phyloP scores from a whole-genome alignment of 2,888 invertebrate genomes.

The Lepidochitona cinerea region DNA sequence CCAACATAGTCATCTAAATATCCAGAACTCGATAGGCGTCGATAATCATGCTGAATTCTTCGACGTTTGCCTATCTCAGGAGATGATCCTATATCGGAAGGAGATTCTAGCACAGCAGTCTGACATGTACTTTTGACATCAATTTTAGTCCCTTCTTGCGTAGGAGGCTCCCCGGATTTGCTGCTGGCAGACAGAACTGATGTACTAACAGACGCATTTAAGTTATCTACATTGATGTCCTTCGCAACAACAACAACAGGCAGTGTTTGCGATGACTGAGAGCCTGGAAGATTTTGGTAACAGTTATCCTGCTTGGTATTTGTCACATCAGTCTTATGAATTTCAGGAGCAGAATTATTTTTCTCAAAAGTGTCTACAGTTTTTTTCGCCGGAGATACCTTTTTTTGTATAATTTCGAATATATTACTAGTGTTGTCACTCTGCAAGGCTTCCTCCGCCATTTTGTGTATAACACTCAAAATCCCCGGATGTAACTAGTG shows the following conservation, averaged over 20 bases:
- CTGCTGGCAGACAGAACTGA: not conserved
- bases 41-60: constrained; percentile 67
- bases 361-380: not conserved
- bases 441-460: constrained; percentile 50
- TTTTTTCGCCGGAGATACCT: constrained; percentile 12
- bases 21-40: constrained; percentile 67
- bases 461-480: constrained; percentile 38
- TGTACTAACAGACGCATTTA: not conserved
- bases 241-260: constrained; percentile 24
- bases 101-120: constrained; percentile 38
- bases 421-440: constrained; percentile 42
- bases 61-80: constrained; percentile 62
- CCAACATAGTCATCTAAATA: constrained; percentile 67
- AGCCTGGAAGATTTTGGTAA: constrained; percentile 53
- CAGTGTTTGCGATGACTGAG: constrained; percentile 39
- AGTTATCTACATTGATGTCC: constrained; percentile 13
- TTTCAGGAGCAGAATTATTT: not conserved
- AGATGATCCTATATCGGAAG: constrained; percentile 29
- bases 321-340: not conserved
- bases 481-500: constrained; percentile 30
- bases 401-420: constrained; percentile 40
- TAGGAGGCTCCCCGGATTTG: not conserved
- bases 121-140: too few species aligned
- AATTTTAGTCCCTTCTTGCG: too few species aligned
- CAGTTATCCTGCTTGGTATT: constrained; percentile 30